Conservation (phyloP, 2,888 invertebrate species). For the Dexiosoma caninum region DNA sequence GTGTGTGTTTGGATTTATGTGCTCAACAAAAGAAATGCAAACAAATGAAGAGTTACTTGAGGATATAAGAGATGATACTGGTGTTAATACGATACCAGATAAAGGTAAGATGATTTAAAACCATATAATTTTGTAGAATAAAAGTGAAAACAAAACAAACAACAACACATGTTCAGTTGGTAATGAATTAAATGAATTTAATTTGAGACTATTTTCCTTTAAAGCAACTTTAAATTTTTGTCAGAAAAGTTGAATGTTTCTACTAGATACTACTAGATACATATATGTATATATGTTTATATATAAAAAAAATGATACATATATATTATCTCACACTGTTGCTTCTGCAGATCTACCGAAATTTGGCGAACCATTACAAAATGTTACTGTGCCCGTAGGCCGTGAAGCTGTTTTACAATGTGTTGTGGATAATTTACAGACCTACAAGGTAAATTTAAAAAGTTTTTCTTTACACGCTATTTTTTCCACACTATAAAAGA, state of each 20-base stretch:
- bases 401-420: slow-evolving; percentile 84
- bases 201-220: too few species aligned
- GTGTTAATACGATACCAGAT: slow-evolving; percentile 76
- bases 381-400: slow-evolving; percentile 84
- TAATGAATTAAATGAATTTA: too few species aligned
- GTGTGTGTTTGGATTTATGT: not conserved
- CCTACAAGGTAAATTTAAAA: slow-evolving; percentile 80
- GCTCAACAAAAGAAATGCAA: slow-evolving; percentile 72
- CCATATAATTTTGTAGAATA: not conserved
- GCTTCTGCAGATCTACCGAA: slow-evolving; percentile 81
- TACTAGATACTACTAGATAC: too few species aligned
- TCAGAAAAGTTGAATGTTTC: too few species aligned
- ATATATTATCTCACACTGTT: not conserved
- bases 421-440: slow-evolving; percentile 83
- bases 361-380: slow-evolving; percentile 83
- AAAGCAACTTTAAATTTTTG: too few species aligned
- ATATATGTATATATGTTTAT: too few species aligned
- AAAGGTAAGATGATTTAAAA: slow-evolving; percentile 72
- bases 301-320: too few species aligned
- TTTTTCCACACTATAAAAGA: not conserved
- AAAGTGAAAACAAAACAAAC: not conserved
- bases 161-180: too few species aligned
- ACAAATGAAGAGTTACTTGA: slow-evolving; percentile 77
- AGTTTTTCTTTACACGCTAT: not conserved
- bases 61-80: slow-evolving; percentile 77